A percentile compares a stretch with the other conserved stretches of the same genome.
These are phyloP conservation scores for Neogobius melanostomus DNA, from an alignment of 2,113 vertebrate genomes.

Conservation along the genomic window DNA sequence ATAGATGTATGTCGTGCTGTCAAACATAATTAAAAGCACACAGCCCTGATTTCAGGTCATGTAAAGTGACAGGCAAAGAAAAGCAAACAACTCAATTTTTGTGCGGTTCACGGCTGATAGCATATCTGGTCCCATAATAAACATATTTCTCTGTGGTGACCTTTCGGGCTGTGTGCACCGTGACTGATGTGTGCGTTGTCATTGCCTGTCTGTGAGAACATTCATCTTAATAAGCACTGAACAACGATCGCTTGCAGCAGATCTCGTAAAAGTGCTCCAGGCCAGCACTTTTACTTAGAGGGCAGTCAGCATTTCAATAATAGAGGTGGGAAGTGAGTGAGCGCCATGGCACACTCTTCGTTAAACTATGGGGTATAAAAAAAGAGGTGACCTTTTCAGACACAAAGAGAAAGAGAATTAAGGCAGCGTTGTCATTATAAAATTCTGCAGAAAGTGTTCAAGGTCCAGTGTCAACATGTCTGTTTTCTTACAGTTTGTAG, in stretches of 20 bases:
- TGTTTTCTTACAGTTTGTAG: not conserved
- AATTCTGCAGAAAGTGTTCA: not conserved
- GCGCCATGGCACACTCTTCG: slow-evolving; percentile 11
- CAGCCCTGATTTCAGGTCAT: slow-evolving; percentile 20
- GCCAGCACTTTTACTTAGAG: slow-evolving; percentile 16
- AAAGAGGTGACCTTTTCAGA: not conserved
- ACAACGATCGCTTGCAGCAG: not conserved
- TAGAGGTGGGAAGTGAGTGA: slow-evolving; percentile 24
- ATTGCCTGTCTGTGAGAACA: slow-evolving; percentile 31
- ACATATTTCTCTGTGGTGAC: slow-evolving; percentile 48
- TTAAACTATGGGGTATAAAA: not conserved
- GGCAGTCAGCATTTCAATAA: slow-evolving; percentile 2
- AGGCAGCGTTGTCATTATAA: not conserved
- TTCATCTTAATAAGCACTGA: slow-evolving; percentile 32
- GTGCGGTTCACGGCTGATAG: slow-evolving; percentile 34
- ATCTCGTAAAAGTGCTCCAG: not conserved
- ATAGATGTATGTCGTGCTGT: slow-evolving; percentile 41
- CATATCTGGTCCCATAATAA: slow-evolving; percentile 58
- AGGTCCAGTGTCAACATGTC: not conserved
- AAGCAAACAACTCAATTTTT: slow-evolving; percentile 40
- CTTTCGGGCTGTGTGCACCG: slow-evolving; percentile 30
- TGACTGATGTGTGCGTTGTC: slow-evolving; percentile 36
- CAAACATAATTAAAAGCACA: slow-evolving; percentile 47
- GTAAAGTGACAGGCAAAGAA: slow-evolving; percentile 37
- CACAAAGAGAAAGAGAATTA: not conserved